phyloP scores from a whole-genome alignment of 1,140 invertebrate species.

The Episyrphus balteatus region DNA sequence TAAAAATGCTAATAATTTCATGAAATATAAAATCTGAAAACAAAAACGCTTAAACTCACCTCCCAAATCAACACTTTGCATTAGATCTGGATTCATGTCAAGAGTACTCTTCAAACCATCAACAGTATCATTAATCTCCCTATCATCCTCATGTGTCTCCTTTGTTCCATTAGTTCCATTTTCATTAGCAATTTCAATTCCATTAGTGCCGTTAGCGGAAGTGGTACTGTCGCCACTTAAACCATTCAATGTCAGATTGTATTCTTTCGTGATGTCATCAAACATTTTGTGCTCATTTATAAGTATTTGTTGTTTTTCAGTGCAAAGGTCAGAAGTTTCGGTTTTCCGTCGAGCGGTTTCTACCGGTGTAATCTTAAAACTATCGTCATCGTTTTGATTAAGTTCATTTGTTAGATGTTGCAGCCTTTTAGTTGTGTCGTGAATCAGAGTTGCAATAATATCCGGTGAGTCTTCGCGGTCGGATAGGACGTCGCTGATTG shows the following conservation, averaged over 20 bases:
- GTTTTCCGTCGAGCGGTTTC: not conserved
- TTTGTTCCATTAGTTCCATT: not conserved
- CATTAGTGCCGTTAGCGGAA: not conserved
- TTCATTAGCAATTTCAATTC: not conserved
- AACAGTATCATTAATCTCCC: not conserved
- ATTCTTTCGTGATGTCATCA: no score
- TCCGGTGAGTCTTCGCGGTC: slow-evolving; percentile 10
- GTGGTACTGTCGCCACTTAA: no score
- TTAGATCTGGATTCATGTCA: slow-evolving; percentile 5
- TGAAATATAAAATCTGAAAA: not conserved
- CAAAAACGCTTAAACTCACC: slow-evolving; percentile 2
- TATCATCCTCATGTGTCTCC: not conserved
- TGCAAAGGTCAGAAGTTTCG: not conserved
- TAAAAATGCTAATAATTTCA: no score
- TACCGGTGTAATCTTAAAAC: slow-evolving; percentile 1
- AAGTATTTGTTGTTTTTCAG: no score
- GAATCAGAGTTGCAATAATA: slow-evolving; percentile 7
- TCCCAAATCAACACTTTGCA: slow-evolving; percentile 8
- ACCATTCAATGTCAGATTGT: no score
- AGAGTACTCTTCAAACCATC: not conserved
- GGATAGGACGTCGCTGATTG: slow-evolving; percentile 6
- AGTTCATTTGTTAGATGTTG: slow-evolving; percentile 10
- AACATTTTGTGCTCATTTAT: no score
- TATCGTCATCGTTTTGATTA: slow-evolving; percentile 8
- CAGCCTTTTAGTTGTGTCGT: slow-evolving; percentile 8